Conservation (phyloP, 2,797 vertebrate genomes). For the Phoeniculus purpureus region DNA sequence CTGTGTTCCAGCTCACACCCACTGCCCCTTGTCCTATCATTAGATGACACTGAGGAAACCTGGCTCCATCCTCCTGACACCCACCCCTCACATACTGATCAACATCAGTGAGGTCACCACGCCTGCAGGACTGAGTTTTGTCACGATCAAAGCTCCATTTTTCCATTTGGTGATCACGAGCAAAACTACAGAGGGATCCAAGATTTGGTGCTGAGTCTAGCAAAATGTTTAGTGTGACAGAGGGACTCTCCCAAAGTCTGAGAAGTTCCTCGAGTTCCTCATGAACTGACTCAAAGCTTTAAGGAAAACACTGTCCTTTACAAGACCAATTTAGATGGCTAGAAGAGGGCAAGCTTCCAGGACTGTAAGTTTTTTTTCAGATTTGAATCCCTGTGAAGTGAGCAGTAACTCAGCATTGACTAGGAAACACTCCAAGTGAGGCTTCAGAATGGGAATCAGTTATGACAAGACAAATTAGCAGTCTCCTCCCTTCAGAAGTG, state of each 20-base stretch:
- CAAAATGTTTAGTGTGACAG: neutral
- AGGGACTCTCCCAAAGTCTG: neutral
- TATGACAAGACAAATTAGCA: neutral
- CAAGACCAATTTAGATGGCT: neutral
- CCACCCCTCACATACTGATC: too few species aligned
- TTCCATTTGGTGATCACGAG: fast-evolving
- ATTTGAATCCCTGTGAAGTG: neutral
- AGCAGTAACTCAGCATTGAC: neutral
- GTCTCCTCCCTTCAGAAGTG: neutral
- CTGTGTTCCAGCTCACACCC: too few species aligned
- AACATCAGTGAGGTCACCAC: too few species aligned
- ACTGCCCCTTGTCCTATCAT: too few species aligned
- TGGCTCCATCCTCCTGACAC: too few species aligned
- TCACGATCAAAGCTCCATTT: neutral
- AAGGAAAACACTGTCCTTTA: neutral
- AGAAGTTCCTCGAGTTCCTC: neutral
- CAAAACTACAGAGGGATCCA: neutral
- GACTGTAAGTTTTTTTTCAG: neutral
- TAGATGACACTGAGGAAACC: too few species aligned
- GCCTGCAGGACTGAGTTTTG: neutral
- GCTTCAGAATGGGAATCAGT: neutral
- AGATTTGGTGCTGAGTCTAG: neutral
- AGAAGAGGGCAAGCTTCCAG: neutral
- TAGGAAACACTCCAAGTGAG: neutral
- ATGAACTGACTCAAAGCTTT: neutral